Evolutionary conservation across 2,888 invertebrate species (phyloP), one percentile per base, ranked within the genome.

Genomic region (Pheosia gnoma): DNA sequence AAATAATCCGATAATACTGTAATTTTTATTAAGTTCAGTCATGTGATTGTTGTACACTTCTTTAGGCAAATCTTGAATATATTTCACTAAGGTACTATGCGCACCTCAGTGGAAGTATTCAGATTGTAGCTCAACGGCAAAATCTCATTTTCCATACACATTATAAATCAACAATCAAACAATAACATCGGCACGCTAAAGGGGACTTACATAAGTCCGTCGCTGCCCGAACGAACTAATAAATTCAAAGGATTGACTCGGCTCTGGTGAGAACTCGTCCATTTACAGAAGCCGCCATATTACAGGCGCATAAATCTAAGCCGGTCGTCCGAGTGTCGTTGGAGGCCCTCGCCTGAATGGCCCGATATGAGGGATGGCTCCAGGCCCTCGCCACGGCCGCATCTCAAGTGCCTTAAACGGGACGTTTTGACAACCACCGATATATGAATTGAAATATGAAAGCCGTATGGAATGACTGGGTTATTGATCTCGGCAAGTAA

Each of bases 361-460:
- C 73, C 74, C 75, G 80, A 83, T 90, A 93, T 92, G 93, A 92
- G 80, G 86, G 91, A 92, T 91, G 85, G 82, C 79, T 86, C 80
- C 61, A 59, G 76, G 76, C 77, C 78, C 81, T 77, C 70, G 77
- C 79, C 77, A 77, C 78, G 80, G 79, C 80, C 79, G 81, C 85
- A 79, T 85, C 82, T 88, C 88, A 76, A 67, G 77, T 64, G 77
- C 79, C 78, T 83, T 83, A 83, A 83, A 85, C 84, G 79, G 78
- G 82, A 86, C 87, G 81, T 88, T 88, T 90, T 91, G 92, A 93
- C 93, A 91, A 87, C 86, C 82, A 70, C 81, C 84, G 87, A 89
- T 91, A 88, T 84, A 77, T 81, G 84, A 87, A 89, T 89, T 92
- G 90, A 92, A 88, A 89, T 93, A 92, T 93, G 87, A 86, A 85